Evolutionary conservation across 2,113 vertebrate species (phyloP).

Genomic region (Diadophis punctatus): DNA sequence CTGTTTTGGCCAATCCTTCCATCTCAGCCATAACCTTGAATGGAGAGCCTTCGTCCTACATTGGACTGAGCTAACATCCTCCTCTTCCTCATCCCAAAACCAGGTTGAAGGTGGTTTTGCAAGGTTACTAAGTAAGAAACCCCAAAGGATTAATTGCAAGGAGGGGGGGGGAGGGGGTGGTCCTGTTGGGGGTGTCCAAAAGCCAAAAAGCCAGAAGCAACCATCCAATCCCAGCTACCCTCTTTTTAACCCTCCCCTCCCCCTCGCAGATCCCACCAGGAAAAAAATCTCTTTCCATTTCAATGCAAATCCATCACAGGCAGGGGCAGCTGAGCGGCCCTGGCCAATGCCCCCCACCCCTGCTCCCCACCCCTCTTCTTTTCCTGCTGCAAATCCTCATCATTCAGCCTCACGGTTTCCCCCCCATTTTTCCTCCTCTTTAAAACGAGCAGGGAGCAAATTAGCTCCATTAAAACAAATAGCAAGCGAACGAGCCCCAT

Average conservation of each 20-base stretch:
- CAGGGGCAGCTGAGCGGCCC: background rate
- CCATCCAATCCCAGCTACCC: no score
- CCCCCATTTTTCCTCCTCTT: no score
- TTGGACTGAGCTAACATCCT: background rate
- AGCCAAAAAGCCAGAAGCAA: no score
- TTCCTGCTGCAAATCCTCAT: background rate
- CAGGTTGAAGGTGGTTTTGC: no score
- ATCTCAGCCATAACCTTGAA: background rate
- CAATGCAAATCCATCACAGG: background rate
- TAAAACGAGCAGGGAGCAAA: background rate
- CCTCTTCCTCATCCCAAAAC: background rate
- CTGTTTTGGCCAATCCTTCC: background rate
- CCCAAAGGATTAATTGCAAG: background rate
- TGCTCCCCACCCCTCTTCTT: background rate
- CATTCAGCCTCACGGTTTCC: no score
- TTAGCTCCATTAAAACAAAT: background rate
- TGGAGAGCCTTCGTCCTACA: background rate
- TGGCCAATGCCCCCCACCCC: background rate
- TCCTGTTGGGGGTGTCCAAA: background rate
- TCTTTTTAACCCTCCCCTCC: background rate
- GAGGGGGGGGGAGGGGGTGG: no score
- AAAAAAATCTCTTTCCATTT: background rate
- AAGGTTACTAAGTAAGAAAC: background rate
- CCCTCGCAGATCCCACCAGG: no score
- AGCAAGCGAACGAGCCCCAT: background rate